phyloP scores from a whole-genome alignment of 2,113 vertebrate genomes.

The Lophotis ruficrista region DNA sequence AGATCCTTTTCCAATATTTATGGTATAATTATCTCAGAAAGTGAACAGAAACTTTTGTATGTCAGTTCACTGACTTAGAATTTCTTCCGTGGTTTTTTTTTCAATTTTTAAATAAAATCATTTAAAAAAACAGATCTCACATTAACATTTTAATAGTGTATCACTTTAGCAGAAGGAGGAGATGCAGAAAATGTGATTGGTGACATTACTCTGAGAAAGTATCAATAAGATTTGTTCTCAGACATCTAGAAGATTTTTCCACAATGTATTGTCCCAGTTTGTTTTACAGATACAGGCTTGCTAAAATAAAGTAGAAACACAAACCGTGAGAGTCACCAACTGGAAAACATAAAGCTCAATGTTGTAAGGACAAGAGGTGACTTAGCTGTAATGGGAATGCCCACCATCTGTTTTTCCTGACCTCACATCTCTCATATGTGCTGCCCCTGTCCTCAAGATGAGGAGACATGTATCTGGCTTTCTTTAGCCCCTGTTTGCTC shows the following conservation, averaged over 20 bases:
- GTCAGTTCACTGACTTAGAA: background rate
- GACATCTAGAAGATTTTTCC: background rate
- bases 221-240: background rate
- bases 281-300: background rate
- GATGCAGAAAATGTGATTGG: background rate
- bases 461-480: background rate
- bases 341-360: background rate
- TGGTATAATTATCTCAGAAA: background rate
- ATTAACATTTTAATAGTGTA: background rate
- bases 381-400: background rate
- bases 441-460: background rate
- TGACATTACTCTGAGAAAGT: background rate
- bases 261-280: background rate
- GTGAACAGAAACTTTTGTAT: background rate
- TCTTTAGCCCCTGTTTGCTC: background rate
- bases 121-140: background rate
- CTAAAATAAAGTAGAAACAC: background rate
- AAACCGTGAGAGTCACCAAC: background rate
- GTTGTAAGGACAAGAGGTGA: slow-evolving; percentile 2
- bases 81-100: background rate
- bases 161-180: background rate
- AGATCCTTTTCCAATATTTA: background rate
- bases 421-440: background rate
- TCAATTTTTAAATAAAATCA: background rate
- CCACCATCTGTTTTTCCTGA: slow-evolving; percentile 50